phyloP scores from a whole-genome alignment of 2,797 vertebrate genomes.

The Myotis vivesi region DNA sequence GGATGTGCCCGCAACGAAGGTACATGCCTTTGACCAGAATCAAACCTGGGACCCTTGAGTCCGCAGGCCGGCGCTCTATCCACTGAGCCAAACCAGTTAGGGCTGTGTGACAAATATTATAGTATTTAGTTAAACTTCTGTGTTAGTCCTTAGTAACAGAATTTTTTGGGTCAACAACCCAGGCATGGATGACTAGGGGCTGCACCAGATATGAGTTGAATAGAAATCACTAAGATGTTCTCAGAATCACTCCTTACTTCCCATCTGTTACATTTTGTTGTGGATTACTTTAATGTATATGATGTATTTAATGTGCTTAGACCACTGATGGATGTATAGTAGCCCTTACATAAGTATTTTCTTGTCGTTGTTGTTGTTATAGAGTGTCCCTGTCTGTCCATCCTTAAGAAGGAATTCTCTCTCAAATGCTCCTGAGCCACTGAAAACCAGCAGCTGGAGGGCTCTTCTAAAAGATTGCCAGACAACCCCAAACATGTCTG shows the following conservation, averaged over 20 bases:
- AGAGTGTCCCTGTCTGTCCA: not conserved
- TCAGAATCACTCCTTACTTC: not conserved
- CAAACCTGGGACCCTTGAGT: too few species aligned
- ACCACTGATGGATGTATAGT: not conserved
- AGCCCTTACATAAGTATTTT: not conserved
- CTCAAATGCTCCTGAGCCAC: not conserved
- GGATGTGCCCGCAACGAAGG: too few species aligned
- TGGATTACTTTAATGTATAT: not conserved
- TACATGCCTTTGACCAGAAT: too few species aligned
- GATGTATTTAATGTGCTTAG: not conserved
- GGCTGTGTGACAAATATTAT: not conserved
- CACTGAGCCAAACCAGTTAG: too few species aligned
- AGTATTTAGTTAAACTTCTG: not conserved
- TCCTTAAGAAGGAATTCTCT: not conserved
- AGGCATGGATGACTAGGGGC: not conserved
- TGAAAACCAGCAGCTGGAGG: not conserved
- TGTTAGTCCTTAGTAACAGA: not conserved
- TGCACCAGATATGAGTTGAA: not conserved
- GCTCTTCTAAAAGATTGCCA: not conserved
- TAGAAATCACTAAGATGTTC: not conserved
- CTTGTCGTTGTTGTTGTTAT: not conserved
- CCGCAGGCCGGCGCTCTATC: too few species aligned
- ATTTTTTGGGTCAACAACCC: not conserved
- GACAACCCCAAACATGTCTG: not conserved
- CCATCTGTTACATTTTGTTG: not conserved